Base-by-base conservation (phyloP, 2,888 invertebrate species). In the Ectemnius cavifrons region DNA sequence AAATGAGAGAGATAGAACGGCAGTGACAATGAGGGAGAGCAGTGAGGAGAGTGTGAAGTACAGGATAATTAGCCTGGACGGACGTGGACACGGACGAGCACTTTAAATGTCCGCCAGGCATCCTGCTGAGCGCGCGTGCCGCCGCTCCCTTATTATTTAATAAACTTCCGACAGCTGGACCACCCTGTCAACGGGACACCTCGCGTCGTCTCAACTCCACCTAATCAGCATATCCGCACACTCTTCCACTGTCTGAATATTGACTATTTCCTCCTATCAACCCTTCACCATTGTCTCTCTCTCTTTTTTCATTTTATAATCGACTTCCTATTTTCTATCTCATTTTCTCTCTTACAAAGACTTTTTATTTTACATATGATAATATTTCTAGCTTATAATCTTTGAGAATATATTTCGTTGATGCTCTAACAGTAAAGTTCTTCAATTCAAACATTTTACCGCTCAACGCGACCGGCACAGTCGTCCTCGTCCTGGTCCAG, bases 61-160 rank as follows among this genome's bases (percentile, higher is more conserved):
- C 78, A 74, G 63, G 74, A 82, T 88, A 89, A 89, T 89, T 89
- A 89, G 85, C 69, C 76, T 60, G 80, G 85, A 88, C 85, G 84
- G 88, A 89, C 88, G 83, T 86, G 87, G 86, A 89, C 89, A 89
- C 79, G 88, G 80, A 82, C 82, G 75, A 84, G 89, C 89, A 88
- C 88, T 89, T 89, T 87, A 89, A 88, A 88, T 85, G 87, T 89
- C 89, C 79, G 83, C 83, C 83, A 78, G 80, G 67, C 82, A 79
- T 82, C 82, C 74, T 72, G 67, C 75, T 64, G 73, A 67, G 63
- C 79, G 79, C 80, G 83, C 74, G 28, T 8, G 8, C 49, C 79
- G 84, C 82, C 79, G 84, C 82, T 86, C 81, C 79, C 81, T 86
- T 81, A 85, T 88, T 85, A 88, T 87, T 88, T 87, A 79, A 87